Evolutionary conservation across 2,113 vertebrate genomes (phyloP).

Genomic region (Scytalopus superciliaris): DNA sequence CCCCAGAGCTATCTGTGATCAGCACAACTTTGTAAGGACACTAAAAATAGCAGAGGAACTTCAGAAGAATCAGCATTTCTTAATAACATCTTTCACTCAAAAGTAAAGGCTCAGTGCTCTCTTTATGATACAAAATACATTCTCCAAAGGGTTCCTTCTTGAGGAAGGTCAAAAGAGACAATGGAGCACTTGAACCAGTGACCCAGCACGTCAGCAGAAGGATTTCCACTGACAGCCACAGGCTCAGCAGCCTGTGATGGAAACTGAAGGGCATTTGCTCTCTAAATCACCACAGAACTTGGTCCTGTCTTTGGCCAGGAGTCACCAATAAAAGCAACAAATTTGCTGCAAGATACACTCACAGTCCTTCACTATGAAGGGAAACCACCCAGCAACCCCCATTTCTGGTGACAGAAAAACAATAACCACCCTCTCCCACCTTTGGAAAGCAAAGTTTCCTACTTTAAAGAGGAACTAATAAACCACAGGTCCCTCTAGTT

Average conservation of each 20-base stretch:
- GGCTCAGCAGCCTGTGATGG: not conserved
- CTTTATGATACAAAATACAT: slow-evolving; percentile 43
- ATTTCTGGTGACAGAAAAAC: slow-evolving; percentile 54
- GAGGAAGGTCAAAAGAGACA: not conserved
- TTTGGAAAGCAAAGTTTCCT: slow-evolving; percentile 65
- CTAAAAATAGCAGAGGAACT: not conserved
- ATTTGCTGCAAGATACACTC: slow-evolving; percentile 30
- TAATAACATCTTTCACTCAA: not conserved
- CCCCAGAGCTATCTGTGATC: not conserved
- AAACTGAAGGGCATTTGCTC: not conserved
- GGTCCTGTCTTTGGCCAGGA: slow-evolving; percentile 16
- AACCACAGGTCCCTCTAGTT: slow-evolving; percentile 27
- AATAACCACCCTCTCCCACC: not conserved
- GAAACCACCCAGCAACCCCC: slow-evolving; percentile 5
- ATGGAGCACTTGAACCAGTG: slow-evolving; percentile 34
- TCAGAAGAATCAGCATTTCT: not conserved
- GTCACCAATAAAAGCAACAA: slow-evolving; percentile 24
- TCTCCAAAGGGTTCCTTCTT: slow-evolving; percentile 18
- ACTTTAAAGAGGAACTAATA: slow-evolving; percentile 46
- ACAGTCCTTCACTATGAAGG: slow-evolving; percentile 66
- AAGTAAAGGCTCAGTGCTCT: slow-evolving; percentile 6
- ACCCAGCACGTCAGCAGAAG: not conserved
- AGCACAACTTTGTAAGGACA: not conserved
- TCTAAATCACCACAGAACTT: not conserved
- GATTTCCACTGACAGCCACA: not conserved